phyloP scores from a whole-genome alignment of 2,888 invertebrate genomes.

The Microctonus hyperodae region DNA sequence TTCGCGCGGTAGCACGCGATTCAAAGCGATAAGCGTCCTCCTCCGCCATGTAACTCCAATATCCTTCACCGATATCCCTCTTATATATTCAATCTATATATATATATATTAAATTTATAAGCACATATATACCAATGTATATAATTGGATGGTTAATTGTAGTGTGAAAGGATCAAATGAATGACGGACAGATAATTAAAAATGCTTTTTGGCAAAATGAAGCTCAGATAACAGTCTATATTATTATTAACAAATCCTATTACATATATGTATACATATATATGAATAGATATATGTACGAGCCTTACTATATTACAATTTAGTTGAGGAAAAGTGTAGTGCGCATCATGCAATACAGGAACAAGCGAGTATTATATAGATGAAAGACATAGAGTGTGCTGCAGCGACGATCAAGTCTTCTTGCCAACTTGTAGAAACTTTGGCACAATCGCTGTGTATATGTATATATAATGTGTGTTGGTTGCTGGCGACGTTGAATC shows the following conservation, averaged over 20 bases:
- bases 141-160: no score
- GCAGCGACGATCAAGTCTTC: not conserved
- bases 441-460: not conserved
- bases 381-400: not conserved
- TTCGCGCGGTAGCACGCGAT: conserved; percentile 8
- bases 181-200: no score
- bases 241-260: no score
- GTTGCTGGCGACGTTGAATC: not conserved
- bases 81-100: no score
- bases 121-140: not conserved
- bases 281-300: not conserved
- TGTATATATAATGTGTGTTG: not conserved
- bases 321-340: conserved; percentile 29
- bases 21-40: not conserved
- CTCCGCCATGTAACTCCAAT: not conserved
- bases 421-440: conserved; percentile 12
- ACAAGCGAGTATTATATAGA: no score
- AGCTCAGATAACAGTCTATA: no score
- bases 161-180: not conserved
- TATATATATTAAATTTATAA: no score
- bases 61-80: not conserved
- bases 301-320: conserved; percentile 31
- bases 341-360: not conserved
- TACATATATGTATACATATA: no score
- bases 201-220: no score